These are phyloP conservation scores for Callipepla squamata DNA, from an alignment of 2,113 vertebrate genomes.

Conservation along the genomic window DNA sequence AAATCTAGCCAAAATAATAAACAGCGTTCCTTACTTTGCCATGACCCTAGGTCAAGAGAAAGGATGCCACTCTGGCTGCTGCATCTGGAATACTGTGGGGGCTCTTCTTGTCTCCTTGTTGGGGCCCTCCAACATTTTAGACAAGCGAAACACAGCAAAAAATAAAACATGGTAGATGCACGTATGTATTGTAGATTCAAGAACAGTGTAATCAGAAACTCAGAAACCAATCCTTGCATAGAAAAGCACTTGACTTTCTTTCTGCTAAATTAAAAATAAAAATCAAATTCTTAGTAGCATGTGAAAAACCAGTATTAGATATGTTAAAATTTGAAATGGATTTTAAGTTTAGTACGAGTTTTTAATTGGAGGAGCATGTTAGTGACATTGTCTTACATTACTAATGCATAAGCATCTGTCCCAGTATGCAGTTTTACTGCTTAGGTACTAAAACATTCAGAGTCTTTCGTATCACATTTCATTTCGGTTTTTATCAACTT, in stretches of 20 bases:
- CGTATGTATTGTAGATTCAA: accelerated
- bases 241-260: background rate
- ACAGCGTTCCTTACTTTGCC: background rate
- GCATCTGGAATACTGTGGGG: background rate
- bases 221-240: background rate
- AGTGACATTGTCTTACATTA: background rate
- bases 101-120: background rate
- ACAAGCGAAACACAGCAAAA: background rate
- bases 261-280: background rate
- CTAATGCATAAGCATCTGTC: background rate
- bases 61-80: background rate
- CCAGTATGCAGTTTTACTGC: accelerated
- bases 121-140: background rate
- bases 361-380: background rate
- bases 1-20: background rate
- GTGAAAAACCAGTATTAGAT: background rate
- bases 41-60: background rate
- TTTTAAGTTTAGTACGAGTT: background rate
- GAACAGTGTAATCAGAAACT: background rate
- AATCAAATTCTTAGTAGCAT: background rate
- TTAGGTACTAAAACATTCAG: background rate
- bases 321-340: background rate
- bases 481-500: background rate
- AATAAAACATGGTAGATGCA: background rate
- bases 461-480: background rate